Base-by-base conservation (phyloP, 2,797 vertebrate species). In the Argentina silus region DNA sequence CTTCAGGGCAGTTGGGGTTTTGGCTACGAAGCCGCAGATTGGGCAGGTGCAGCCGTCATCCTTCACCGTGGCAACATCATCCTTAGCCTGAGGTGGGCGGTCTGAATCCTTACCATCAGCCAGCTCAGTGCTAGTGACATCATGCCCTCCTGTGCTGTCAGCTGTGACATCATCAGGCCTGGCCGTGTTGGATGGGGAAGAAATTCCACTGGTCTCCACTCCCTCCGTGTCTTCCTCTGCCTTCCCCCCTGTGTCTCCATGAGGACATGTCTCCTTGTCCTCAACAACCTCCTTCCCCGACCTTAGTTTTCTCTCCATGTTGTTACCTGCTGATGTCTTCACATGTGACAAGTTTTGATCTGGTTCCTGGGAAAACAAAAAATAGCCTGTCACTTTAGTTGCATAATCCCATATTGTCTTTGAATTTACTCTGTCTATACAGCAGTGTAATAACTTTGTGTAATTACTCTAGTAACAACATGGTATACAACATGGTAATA, bases 1-100 rank as follows among this genome's bases (percentile, higher is more conserved):
- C 88, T 96, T 95, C 82, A 94, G 77, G 71, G 94, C 88, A 81
- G 90, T 89, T 44, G 90, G 87, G 74, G 85, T 93, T 84, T 90
- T 88, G 63, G 94, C 89, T 71, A 85, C 90, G 69, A 94, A 91
- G 76, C 88, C 79, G 47, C 92, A 93, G 45, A 83, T 56, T 0
- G 87, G 44, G 73, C 91, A 88, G 17, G 63, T 61, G 65, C 91
- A 88, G 79, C 80, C 36, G 43, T 76, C 85, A 45, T 75, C 79
- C 15, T 51, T 61, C 72, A 11, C 83, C 72, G 70, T 7, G 68
- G 67, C 67, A 12, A 23, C 51, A 44, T 10, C 14, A 27, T 50
- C 48, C 43, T 67, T 27, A 36, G 64, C 14, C 21, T 74, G 60
- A 55, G 70, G 23, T 51, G 23, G 21, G 4, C 72, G 48, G 56